Evolutionary conservation across 1,140 invertebrate genomes (phyloP).

Genomic region (Druon quercuslanigerum): DNA sequence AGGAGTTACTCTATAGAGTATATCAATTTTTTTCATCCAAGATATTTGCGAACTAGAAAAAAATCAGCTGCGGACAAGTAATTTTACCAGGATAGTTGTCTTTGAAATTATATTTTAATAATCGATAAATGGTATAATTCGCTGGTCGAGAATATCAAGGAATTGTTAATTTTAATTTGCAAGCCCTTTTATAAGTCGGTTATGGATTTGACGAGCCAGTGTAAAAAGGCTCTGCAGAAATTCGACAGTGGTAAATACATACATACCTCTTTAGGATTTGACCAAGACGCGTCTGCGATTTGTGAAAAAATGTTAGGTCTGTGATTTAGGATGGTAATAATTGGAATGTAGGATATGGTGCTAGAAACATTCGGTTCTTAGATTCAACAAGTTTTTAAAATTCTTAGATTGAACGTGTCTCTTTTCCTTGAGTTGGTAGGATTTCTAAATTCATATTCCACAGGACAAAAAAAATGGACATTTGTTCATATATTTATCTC

Average conservation of each 20-base stretch:
- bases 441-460: not conserved
- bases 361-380: slow-evolving; percentile 48
- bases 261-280: slow-evolving; percentile 57
- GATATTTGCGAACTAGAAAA: not conserved
- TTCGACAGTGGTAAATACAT: slow-evolving; percentile 9
- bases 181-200: slow-evolving; percentile 25
- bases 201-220: not conserved
- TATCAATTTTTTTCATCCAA: not conserved
- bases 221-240: slow-evolving; percentile 11
- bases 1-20: not conserved
- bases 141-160: slow-evolving; percentile 50
- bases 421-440: slow-evolving; percentile 3
- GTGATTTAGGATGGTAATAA: slow-evolving; percentile 56
- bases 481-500: slow-evolving; percentile 39
- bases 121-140: slow-evolving; percentile 38
- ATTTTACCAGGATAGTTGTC: slow-evolving; percentile 31
- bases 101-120: slow-evolving; percentile 55
- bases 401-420: not conserved
- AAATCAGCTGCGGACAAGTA: not conserved
- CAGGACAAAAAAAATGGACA: not conserved
- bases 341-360: slow-evolving; percentile 57
- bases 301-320: slow-evolving; percentile 59
- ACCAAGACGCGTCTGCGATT: slow-evolving; percentile 49
- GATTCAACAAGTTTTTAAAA: not conserved
- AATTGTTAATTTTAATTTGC: slow-evolving; percentile 37